phyloP scores from a whole-genome alignment of 2,113 vertebrate genomes.

The Puffinus mauretanicus region DNA sequence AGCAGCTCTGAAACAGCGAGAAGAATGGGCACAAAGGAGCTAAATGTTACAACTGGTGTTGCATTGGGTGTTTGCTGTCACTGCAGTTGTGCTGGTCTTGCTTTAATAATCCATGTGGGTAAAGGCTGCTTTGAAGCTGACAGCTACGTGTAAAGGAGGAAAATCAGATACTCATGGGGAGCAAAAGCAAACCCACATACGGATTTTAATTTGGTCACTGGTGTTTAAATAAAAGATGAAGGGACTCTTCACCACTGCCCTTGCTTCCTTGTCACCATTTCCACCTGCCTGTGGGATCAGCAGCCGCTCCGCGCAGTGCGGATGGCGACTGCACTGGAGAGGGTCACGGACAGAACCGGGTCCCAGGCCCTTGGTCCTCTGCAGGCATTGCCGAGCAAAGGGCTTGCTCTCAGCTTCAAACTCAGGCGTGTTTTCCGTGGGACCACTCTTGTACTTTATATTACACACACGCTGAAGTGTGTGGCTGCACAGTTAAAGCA shows the following conservation, averaged over 20 bases:
- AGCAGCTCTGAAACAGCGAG: neutral
- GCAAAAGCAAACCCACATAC: neutral
- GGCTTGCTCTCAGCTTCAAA: neutral
- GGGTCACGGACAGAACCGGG: accelerated
- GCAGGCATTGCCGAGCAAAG: neutral
- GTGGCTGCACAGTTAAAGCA: too few species aligned
- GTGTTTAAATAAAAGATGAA: neutral
- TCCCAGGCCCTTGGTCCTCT: neutral
- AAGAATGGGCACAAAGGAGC: neutral
- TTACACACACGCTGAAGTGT: too few species aligned
- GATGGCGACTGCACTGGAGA: neutral
- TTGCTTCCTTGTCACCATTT: neutral
- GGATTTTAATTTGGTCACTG: neutral
- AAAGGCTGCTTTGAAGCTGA: neutral
- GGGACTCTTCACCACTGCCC: neutral
- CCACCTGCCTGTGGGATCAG: accelerated
- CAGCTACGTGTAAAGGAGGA: neutral
- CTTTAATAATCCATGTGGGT: neutral
- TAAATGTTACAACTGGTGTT: accelerated
- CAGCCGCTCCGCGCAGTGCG: neutral
- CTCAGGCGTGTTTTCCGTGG: neutral
- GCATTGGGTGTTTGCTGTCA: neutral
- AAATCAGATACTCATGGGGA: neutral
- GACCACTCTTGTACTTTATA: neutral
- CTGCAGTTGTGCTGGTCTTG: neutral